Evolutionary conservation across 1,140 invertebrate species (phyloP).

Genomic region (Bombus pascuorum): DNA sequence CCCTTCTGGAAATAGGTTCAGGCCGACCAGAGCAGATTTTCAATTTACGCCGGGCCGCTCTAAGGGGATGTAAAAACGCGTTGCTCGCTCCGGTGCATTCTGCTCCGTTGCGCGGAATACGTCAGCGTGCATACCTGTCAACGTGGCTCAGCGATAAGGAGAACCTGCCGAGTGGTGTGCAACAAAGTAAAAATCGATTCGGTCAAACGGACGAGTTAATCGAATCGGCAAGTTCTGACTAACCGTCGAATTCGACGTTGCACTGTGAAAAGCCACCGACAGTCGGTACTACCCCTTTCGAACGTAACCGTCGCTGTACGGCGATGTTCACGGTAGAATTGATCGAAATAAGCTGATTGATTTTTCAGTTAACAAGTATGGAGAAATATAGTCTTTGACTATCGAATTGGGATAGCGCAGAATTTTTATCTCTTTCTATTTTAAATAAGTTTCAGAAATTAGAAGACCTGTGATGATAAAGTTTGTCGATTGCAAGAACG

Average conservation of each 20-base stretch:
- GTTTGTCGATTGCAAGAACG: no score
- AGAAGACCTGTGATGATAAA: no score
- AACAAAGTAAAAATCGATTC: conserved; percentile 58
- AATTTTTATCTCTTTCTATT: background rate
- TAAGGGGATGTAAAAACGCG: conserved; percentile 59
- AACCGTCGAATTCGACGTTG: background rate
- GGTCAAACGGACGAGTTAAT: conserved; percentile 53
- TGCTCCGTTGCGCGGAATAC: conserved; percentile 59
- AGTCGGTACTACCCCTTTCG: background rate
- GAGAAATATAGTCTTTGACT: background rate
- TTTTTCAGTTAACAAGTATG: background rate
- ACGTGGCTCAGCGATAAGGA: conserved; percentile 46
- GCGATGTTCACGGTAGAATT: conserved; percentile 21
- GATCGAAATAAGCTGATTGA: background rate
- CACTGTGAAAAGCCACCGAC: background rate
- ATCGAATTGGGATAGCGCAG: background rate
- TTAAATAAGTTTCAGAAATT: background rate
- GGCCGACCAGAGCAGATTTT: conserved; percentile 57
- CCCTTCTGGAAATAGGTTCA: conserved; percentile 54
- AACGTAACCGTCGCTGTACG: background rate
- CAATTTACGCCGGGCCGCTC: conserved; percentile 53
- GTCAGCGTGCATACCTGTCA: conserved; percentile 52
- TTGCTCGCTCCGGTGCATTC: conserved; percentile 37
- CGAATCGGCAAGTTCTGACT: conserved; percentile 48
- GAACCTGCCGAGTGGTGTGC: background rate